phyloP scores from a whole-genome alignment of 2,888 invertebrate species.

The Oithona nana region DNA sequence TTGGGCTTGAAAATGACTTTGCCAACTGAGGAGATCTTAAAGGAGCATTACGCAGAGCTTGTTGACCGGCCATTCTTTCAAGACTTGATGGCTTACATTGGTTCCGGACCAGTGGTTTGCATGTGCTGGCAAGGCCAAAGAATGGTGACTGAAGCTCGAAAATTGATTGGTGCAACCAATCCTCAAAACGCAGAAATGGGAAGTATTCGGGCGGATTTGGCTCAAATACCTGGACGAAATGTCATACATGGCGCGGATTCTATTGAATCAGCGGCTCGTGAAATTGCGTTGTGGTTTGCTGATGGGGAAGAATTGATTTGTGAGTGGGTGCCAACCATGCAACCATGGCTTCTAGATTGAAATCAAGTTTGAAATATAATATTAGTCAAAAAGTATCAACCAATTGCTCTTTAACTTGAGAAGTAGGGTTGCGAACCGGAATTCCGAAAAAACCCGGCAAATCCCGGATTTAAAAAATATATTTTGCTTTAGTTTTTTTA shows the following conservation, averaged over 20 bases:
- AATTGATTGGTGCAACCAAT: background rate
- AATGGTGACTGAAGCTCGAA: background rate
- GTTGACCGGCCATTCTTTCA: background rate
- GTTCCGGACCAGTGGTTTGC: slow-evolving; percentile 3
- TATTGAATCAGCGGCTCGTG: background rate
- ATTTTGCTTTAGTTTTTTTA: too few species aligned
- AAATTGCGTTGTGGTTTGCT: background rate
- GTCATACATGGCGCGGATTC: slow-evolving; percentile 4
- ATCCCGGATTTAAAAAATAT: too few species aligned
- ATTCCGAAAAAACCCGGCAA: too few species aligned
- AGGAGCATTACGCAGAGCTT: background rate
- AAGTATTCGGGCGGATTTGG: background rate
- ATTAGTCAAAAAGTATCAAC: too few species aligned
- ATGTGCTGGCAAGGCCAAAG: background rate
- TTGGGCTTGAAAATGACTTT: background rate
- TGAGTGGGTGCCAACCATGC: background rate
- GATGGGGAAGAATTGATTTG: background rate
- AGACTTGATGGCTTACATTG: slow-evolving; percentile 1
- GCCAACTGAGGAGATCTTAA: background rate
- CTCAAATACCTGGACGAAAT: background rate
- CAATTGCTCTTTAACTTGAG: too few species aligned
- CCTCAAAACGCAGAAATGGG: background rate
- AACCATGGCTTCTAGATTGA: too few species aligned
- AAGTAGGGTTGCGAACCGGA: too few species aligned
- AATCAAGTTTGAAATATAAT: too few species aligned